phyloP scores from a whole-genome alignment of 2,888 invertebrate genomes.

The Aleiodes alternator region DNA sequence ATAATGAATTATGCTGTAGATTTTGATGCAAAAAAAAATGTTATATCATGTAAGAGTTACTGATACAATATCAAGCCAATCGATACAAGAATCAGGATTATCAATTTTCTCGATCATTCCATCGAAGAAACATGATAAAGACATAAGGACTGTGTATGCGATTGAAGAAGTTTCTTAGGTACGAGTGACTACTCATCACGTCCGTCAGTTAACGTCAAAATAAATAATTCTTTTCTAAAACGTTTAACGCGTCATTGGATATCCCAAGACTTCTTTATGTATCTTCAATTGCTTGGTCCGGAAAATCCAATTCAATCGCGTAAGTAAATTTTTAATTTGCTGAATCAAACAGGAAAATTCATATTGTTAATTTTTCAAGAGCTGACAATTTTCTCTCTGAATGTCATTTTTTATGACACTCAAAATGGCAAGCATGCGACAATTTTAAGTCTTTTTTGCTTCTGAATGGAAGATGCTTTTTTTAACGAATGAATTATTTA shows the following conservation, averaged over 20 bases:
- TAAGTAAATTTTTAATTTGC: too few species aligned
- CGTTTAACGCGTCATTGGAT: neutral
- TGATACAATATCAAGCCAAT: slow-evolving; percentile 29
- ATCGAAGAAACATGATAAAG: slow-evolving; percentile 20
- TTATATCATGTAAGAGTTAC: neutral
- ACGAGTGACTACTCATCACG: neutral
- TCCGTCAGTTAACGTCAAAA: slow-evolving; percentile 12
- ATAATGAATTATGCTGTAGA: too few species aligned
- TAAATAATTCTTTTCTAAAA: neutral
- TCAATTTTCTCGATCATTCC: slow-evolving; percentile 41
- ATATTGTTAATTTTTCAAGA: too few species aligned
- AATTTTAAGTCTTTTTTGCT: too few species aligned
- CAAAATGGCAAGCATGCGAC: too few species aligned
- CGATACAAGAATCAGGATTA: slow-evolving; percentile 8
- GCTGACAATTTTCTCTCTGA: too few species aligned
- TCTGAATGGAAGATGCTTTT: too few species aligned
- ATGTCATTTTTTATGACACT: too few species aligned
- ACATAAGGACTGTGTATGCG: neutral
- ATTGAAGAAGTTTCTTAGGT: neutral
- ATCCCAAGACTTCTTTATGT: neutral
- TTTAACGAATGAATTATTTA: too few species aligned
- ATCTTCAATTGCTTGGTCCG: too few species aligned
- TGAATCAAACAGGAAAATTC: too few species aligned
- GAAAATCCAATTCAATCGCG: too few species aligned
- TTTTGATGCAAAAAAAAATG: neutral